Evolutionary conservation across 2,113 vertebrate species (phyloP).

Genomic region (Mormyrus lacerda): DNA sequence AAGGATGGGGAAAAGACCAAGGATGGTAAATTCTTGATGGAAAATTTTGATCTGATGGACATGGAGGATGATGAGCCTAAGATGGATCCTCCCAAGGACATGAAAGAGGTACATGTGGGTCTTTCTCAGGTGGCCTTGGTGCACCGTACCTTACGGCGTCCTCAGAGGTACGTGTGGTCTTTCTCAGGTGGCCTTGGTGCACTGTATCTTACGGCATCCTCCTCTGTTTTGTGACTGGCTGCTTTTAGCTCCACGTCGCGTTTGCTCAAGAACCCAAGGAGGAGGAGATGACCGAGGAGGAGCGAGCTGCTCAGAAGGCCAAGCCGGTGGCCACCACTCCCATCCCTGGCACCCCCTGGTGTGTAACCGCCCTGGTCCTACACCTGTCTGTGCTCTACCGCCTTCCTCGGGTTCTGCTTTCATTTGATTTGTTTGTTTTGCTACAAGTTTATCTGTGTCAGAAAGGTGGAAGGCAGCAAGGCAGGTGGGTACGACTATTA

Average conservation of each 20-base stretch:
- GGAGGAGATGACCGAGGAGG: slow-evolving; percentile 96
- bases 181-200: background rate
- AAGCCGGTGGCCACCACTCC: slow-evolving; percentile 92
- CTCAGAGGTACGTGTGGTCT: slow-evolving; percentile 62
- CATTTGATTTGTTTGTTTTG: background rate
- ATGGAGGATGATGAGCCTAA: slow-evolving; percentile 84
- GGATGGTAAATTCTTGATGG: slow-evolving; percentile 69
- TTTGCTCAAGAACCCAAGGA: slow-evolving; percentile 76
- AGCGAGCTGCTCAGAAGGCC: slow-evolving; percentile 94
- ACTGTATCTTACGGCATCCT: background rate
- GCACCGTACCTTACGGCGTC: background rate
- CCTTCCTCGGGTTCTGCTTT: background rate
- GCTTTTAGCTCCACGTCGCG: background rate
- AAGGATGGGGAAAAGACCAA: slow-evolving; percentile 81
- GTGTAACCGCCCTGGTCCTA: slow-evolving; percentile 12
- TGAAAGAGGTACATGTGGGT: slow-evolving; percentile 69
- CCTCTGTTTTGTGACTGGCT: background rate
- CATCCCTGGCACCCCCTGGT: slow-evolving; percentile 96
- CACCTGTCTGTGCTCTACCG: background rate
- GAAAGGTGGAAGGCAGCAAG: background rate
- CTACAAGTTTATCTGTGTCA: background rate
- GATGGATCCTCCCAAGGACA: slow-evolving; percentile 68
- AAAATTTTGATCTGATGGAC: slow-evolving; percentile 86
- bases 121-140: no score
- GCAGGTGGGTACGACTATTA: background rate